phyloP scores from a whole-genome alignment of 1,140 invertebrate genomes.

The Phymorhynchus buccinoides region DNA sequence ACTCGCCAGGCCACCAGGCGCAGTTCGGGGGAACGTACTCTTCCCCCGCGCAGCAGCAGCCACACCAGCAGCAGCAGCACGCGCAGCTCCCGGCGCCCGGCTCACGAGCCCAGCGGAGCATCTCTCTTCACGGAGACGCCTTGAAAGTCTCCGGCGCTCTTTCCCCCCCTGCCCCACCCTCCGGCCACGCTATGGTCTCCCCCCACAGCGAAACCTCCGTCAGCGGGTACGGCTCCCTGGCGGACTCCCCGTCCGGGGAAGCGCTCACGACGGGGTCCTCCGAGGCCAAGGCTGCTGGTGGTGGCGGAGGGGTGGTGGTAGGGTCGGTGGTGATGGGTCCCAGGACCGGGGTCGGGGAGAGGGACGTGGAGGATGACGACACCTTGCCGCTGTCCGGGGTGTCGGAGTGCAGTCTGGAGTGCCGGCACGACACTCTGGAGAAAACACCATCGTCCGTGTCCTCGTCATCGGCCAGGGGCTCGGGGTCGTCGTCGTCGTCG shows the following conservation, averaged over 20 bases:
- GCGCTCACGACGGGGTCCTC: background rate
- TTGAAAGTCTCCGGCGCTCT: background rate
- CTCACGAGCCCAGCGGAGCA: background rate
- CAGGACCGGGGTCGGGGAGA: background rate
- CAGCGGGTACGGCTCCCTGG: conserved; percentile 33
- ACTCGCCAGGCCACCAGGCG: too few species aligned
- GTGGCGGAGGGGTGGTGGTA: background rate
- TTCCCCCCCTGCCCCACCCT: background rate
- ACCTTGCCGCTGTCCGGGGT: conserved; percentile 6
- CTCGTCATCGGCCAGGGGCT: background rate
- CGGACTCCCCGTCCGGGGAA: conserved; percentile 8
- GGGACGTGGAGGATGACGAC: background rate
- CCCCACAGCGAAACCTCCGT: conserved; percentile 30
- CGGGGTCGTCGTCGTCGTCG: background rate
- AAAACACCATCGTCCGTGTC: background rate
- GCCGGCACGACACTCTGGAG: conserved; percentile 8
- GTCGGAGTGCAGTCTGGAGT: conserved; percentile 7
- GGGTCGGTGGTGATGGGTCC: too few species aligned
- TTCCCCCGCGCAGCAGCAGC: background rate
- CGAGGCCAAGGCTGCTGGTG: background rate
- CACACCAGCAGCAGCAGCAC: background rate
- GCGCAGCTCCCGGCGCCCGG: background rate
- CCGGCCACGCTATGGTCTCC: background rate
- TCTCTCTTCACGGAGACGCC: background rate
- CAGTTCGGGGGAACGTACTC: too few species aligned